Percentiles rank a stretch among this genome's conserved stretches.
Conservation (phyloP, 1,140 invertebrate genomes). For the Doryteuthis pealeii region DNA sequence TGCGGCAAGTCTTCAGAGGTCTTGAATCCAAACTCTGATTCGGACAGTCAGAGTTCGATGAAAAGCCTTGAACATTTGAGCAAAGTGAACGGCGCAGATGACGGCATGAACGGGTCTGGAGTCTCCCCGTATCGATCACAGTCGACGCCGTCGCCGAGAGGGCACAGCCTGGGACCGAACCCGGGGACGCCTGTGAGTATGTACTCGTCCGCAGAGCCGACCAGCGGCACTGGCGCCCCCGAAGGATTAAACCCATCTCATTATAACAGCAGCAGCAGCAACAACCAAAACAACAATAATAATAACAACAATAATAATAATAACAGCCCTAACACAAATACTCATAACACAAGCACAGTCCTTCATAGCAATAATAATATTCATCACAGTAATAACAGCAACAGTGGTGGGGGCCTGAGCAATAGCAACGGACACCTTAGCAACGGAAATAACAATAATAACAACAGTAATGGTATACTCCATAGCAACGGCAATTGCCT, state of each 20-base stretch:
- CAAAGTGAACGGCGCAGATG: background rate
- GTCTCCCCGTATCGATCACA: background rate
- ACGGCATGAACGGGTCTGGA: background rate
- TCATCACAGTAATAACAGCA: background rate
- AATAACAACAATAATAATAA: constrained; percentile 23
- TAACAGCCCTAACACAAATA: constrained; percentile 42
- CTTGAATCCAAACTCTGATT: constrained; percentile 28
- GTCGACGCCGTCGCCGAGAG: background rate
- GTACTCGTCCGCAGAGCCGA: constrained; percentile 26
- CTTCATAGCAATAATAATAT: background rate
- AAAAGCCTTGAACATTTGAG: constrained; percentile 16
- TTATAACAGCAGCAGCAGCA: constrained; percentile 21
- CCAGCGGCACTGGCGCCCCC: constrained; percentile 25
- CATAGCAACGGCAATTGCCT: constrained; percentile 23
- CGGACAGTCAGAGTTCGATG: constrained; percentile 39
- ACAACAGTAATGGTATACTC: constrained; percentile 27
- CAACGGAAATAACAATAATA: constrained; percentile 5
- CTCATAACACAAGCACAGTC: constrained; percentile 24
- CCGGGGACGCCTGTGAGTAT: constrained; percentile 28
- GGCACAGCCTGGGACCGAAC: constrained; percentile 1
- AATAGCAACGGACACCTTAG: constrained; percentile 6
- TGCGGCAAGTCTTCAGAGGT: background rate
- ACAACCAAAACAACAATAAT: constrained; percentile 23
- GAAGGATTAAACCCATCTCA: constrained; percentile 8
- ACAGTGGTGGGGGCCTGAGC: background rate